Conservation (phyloP, 2,888 invertebrate species). For the Neoascia interrupta region DNA sequence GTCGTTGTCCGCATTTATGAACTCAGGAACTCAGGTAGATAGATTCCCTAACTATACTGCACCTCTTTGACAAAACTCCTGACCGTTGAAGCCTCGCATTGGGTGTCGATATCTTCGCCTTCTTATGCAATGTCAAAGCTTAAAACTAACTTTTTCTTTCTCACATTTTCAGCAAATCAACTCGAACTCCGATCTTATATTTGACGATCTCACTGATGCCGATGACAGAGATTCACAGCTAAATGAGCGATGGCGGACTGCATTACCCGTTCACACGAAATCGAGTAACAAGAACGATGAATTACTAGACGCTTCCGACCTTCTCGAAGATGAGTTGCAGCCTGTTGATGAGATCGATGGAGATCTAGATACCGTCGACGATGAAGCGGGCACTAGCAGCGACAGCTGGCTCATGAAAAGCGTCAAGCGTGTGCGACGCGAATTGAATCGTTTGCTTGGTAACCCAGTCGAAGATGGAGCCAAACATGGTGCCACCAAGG, state of each 20-base stretch:
- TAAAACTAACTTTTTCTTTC: too few species aligned
- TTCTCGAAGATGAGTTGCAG: slow-evolving; percentile 74
- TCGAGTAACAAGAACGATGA: slow-evolving; percentile 70
- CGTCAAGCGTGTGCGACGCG: slow-evolving; percentile 76
- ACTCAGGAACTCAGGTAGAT: too few species aligned
- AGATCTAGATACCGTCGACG: slow-evolving; percentile 29
- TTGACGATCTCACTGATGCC: slow-evolving; percentile 73
- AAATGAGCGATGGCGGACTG: slow-evolving; percentile 39
- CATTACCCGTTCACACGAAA: background rate
- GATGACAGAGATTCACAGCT: slow-evolving; percentile 50
- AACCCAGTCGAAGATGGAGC: slow-evolving; percentile 45
- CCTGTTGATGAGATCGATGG: slow-evolving; percentile 69
- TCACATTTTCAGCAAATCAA: slow-evolving; percentile 70
- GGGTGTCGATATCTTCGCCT: too few species aligned
- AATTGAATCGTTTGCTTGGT: slow-evolving; percentile 74
- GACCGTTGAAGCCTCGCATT: too few species aligned
- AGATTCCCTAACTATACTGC: too few species aligned
- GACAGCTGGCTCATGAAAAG: slow-evolving; percentile 74
- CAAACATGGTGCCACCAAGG: slow-evolving; percentile 14
- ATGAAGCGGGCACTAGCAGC: slow-evolving; percentile 14
- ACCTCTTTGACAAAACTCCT: too few species aligned
- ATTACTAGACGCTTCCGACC: slow-evolving; percentile 72
- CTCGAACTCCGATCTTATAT: slow-evolving; percentile 72
- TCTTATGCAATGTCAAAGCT: too few species aligned
- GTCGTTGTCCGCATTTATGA: too few species aligned